phyloP scores from a whole-genome alignment of 2,113 vertebrate species.

The Lepidothrix coronata region DNA sequence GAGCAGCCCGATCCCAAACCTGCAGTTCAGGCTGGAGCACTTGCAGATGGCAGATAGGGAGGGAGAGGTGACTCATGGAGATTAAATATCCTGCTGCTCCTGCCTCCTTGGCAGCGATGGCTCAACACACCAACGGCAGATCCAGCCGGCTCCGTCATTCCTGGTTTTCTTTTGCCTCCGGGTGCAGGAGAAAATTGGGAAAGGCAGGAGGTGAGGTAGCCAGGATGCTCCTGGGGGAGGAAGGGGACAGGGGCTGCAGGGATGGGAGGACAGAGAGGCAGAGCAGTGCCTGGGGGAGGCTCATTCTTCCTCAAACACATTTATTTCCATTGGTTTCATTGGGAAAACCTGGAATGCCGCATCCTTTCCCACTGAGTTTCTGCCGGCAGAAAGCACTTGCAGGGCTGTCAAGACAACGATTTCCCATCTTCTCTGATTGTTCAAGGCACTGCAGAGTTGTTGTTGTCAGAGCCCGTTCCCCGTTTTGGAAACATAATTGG shows the following conservation, averaged over 20 bases:
- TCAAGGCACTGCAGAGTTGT: background rate
- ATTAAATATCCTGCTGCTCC: background rate
- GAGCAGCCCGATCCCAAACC: background rate
- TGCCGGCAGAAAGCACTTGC: background rate
- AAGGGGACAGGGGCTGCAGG: background rate
- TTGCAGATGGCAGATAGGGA: background rate
- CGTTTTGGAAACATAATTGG: background rate
- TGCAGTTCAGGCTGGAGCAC: background rate
- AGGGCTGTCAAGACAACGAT: background rate
- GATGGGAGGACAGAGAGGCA: background rate
- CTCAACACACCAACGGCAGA: background rate
- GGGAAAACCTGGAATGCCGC: background rate
- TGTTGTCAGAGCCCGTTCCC: background rate
- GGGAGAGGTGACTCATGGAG: slow-evolving; percentile 9
- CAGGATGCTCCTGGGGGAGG: background rate
- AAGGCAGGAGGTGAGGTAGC: background rate
- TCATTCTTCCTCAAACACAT: accelerated
- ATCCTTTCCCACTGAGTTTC: background rate
- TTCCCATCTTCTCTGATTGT: background rate
- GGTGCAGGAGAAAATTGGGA: background rate
- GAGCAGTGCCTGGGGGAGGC: background rate
- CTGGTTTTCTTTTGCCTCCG: background rate
- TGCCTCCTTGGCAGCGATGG: background rate
- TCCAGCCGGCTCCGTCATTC: background rate
- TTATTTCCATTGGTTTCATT: background rate